Evolutionary conservation across 2,797 vertebrate genomes (phyloP), one percentile per base, ranked within the genome.

Genomic region (Melopsittacus undulatus): DNA sequence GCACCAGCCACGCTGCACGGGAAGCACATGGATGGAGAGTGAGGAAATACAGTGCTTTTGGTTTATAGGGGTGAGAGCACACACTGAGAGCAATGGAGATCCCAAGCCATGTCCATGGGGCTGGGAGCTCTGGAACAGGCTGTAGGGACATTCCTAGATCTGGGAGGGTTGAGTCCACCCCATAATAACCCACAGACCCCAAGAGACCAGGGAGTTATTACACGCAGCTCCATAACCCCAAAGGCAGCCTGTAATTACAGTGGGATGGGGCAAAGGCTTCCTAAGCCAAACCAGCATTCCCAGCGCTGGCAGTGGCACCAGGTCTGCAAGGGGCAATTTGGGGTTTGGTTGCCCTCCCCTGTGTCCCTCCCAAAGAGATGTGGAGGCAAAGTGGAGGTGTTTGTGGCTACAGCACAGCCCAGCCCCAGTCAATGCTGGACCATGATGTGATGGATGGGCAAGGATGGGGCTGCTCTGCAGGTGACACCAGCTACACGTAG

Each of bases 1-100:
- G 56, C 82, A 82, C 26, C 84, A 46, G 72, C 45, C 46, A 18
- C 1, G 8, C 70, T 42, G 51, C 11, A 20, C 48, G 34, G 46
- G 83, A 36, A 30, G n/a, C 40, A 21, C 1, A 2, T 9, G 13
- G 24, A 15, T 0, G 1, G 73, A 24, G 48, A 52, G 43, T 75
- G 23, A 13, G 42, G 83, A 48, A 49, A 76, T 32, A 2, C 7
- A 0, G 30, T 0, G 0, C 2, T 19, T 38, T 10, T 67, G 67
- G 26, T 32, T n/a, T 9, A 40, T 5, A 16, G 75, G 52, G 75
- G 8, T 51, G 46, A 23, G 29, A 83, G 40, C 30, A 3, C 36
- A 11, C 0, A 0, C 34, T 8, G 67, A 68, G 46, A 43, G 15
- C 54, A 3, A 1, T 0, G 38, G 56, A 38, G 10, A 43, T 20